A percentile compares a stretch with the other conserved stretches of the same genome.
Evolutionary conservation across 2,888 invertebrate species (phyloP).

Genomic region (Hyposoter dolosus): DNA sequence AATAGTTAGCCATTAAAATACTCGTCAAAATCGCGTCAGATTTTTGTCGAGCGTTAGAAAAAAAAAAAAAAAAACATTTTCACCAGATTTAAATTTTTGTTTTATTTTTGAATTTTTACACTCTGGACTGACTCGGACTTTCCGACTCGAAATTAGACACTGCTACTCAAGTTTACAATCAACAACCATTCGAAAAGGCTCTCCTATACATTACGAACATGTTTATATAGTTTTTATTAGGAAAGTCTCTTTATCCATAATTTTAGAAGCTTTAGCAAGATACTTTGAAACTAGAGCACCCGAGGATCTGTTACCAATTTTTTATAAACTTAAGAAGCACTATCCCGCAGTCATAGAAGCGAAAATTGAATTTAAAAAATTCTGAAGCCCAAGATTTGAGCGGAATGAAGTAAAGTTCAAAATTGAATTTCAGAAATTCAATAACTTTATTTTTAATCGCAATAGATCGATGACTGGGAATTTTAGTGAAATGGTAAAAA

Average conservation of each 20-base stretch:
- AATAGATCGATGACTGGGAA: neutral
- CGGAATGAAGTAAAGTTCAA: neutral
- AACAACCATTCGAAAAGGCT: neutral
- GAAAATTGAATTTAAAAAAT: neutral
- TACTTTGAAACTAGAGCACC: neutral
- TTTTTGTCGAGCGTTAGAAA: neutral
- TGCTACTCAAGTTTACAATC: neutral
- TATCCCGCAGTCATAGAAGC: neutral
- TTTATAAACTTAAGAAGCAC: slow-evolving; percentile 17
- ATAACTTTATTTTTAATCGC: neutral
- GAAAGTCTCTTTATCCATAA: neutral
- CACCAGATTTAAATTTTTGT: neutral
- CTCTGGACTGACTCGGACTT: neutral
- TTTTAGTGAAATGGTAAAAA: neutral
- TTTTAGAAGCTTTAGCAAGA: neutral
- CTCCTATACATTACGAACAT: neutral
- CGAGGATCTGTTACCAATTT: slow-evolving; percentile 57
- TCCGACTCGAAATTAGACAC: neutral
- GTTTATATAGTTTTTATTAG: slow-evolving; percentile 26
- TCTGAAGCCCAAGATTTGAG: neutral
- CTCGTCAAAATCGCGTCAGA: neutral
- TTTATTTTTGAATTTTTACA: neutral
- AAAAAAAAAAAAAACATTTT: neutral
- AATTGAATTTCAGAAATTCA: neutral
- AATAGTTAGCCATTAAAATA: neutral